These are phyloP conservation scores for Plutomurus gul DNA, from an alignment of 1,140 invertebrate genomes.

Conservation along the genomic window DNA sequence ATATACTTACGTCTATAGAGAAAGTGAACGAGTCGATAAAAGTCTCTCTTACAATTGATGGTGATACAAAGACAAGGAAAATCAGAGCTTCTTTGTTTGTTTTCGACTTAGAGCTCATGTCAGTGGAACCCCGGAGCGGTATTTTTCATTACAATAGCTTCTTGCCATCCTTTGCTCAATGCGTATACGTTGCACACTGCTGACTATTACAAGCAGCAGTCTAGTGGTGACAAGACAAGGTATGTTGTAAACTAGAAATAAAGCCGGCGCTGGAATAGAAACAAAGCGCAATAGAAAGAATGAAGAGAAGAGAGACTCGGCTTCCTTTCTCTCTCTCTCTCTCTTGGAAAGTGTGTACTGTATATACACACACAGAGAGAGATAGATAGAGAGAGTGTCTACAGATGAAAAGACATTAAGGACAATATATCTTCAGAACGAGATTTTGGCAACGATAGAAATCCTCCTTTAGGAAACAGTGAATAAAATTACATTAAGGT, in stretches of 20 bases:
- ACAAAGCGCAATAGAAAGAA: too few relatives aligned
- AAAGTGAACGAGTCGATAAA: too few relatives aligned
- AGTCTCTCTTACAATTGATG: conserved; percentile 4
- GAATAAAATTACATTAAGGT: conserved; percentile 23
- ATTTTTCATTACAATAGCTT: conserved; percentile 25
- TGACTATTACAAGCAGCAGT: background rate
- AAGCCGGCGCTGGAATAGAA: too few relatives aligned
- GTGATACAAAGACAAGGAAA: conserved; percentile 6
- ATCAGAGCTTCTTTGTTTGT: background rate
- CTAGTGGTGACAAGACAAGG: too few relatives aligned
- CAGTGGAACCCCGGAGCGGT: conserved; percentile 16
- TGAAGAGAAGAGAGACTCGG: too few relatives aligned
- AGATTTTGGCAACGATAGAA: conserved; percentile 24
- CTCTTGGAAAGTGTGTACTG: too few relatives aligned
- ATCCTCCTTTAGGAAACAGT: conserved; percentile 17
- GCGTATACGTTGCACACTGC: too few relatives aligned
- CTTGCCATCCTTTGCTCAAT: background rate
- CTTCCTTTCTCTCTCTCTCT: too few relatives aligned
- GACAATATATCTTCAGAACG: conserved; percentile 17
- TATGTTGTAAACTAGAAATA: too few relatives aligned
- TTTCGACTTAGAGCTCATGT: conserved; percentile 19
- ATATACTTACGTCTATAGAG: too few relatives aligned
- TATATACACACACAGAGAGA: too few relatives aligned
- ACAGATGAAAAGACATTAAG: conserved; percentile 16
- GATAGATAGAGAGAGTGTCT: conserved; percentile 15